Evolutionary conservation across 2,113 vertebrate species (phyloP), one percentile per base, ranked within the genome.

Genomic region (Podarcis cretensis): DNA sequence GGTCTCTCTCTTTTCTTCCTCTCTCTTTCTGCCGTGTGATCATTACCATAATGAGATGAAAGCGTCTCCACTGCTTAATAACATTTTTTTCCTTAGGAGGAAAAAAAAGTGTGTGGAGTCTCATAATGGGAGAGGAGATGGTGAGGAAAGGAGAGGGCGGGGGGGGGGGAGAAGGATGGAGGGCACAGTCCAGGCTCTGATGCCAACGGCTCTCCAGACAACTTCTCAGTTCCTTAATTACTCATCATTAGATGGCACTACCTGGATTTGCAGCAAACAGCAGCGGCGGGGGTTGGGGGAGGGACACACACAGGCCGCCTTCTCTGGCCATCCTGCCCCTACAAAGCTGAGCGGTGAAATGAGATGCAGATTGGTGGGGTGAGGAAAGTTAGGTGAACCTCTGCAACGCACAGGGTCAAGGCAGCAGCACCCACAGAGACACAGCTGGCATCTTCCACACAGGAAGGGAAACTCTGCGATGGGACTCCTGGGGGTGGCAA

Each of bases 41-140:
- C 96, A 97, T 97, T 97, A 97, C 94, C 95, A 96, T 97, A 97
- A 97, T 97, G 96, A 97, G 97, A 96, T 97, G 96, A 96, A 97
- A 97, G 97, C 82, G 79, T 94, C 71, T 88, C 93, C 8, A 95
- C 89, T 94, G 96, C 95, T 97, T 96, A 96, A 97, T 84, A 92
- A 96, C 90, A 92, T 95, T 93, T 95, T 94, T 88, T 75, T 73
- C 9, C 48, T 54, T 54, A 54, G 48, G 48, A 63, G 18, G 5
- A 20, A 20, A 63, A 74, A 81, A 81, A 81, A 48, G 77, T n/a
- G 20, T 57, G 77, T 30, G 32, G 77, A 37, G 65, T 5, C 86
- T 88, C n/a, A 12, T 83, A 68, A 76, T 54, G 87, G 81, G 73
- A 54, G 43, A 21, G 82, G 82, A 79, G 86, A 74, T 4, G 66